Percentiles rank a stretch among this genome's conserved stretches.
Conservation (phyloP, 2,797 vertebrate species). For the Sciurus vulgaris region DNA sequence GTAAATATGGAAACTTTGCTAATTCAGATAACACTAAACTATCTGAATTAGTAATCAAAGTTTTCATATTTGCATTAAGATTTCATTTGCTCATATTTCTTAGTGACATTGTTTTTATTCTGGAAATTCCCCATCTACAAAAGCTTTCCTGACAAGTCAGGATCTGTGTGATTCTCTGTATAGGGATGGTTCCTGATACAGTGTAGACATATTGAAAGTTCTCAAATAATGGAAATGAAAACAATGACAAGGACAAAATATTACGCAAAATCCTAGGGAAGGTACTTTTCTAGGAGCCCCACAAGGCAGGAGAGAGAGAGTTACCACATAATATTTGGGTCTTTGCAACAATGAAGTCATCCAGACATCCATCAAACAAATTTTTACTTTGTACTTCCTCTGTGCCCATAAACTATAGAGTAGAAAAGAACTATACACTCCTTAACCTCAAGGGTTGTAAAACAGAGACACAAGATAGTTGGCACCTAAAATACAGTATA, state of each 20-base stretch:
- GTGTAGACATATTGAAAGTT: not conserved
- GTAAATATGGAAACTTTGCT: not conserved
- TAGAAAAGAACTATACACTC: not conserved
- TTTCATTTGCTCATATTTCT: conserved; percentile 37
- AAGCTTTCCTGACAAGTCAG: conserved; percentile 27
- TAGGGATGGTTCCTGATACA: not conserved
- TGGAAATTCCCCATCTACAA: not conserved
- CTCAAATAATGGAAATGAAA: conserved; percentile 59
- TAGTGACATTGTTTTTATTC: conserved; percentile 40
- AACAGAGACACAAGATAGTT: not conserved
- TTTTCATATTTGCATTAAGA: conserved; percentile 33
- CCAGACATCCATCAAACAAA: conserved; percentile 31
- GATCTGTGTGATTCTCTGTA: conserved; percentile 30
- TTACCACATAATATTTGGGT: not conserved
- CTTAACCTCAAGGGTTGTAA: not conserved
- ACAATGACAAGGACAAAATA: conserved; percentile 29
- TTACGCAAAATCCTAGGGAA: conserved; percentile 24
- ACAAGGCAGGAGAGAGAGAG: not conserved
- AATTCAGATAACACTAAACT: not conserved
- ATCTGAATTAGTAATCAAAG: conserved; percentile 27
- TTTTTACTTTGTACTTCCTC: conserved; percentile 28
- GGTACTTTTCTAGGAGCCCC: conserved; percentile 13
- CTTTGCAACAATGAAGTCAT: conserved; percentile 59
- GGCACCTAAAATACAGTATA: not conserved
- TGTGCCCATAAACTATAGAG: not conserved